Evolutionary conservation across 2,113 vertebrate genomes (phyloP).

Genomic region (Mobula birostris): DNA sequence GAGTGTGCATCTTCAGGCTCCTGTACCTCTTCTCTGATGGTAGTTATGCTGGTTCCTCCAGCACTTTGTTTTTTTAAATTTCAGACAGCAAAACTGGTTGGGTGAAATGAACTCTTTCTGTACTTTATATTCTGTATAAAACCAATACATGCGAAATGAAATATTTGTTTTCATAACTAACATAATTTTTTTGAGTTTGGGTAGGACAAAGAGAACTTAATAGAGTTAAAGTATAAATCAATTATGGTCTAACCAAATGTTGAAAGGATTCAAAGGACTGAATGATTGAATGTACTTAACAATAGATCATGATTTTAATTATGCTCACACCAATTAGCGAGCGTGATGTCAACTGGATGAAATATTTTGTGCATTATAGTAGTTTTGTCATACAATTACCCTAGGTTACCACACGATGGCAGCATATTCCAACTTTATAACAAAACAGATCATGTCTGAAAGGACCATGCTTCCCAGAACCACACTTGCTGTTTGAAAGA

Average conservation of each 20-base stretch:
- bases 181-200: not conserved
- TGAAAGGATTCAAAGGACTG: not conserved
- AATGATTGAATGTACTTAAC: not conserved
- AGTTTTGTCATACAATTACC: not conserved
- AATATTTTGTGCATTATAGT: not conserved
- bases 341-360: not conserved
- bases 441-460: not conserved
- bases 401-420: constrained; percentile 5
- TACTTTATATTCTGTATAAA: not conserved
- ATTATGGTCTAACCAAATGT: not conserved
- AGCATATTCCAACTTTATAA: constrained; percentile 9
- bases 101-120: not conserved
- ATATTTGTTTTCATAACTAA: not conserved
- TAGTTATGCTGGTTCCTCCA: no score
- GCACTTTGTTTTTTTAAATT: no score
- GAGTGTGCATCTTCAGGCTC: no score
- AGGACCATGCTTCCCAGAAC: not conserved
- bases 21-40: no score
- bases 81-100: not conserved
- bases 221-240: not conserved
- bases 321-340: not conserved
- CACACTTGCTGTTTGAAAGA: not conserved
- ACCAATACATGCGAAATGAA: not conserved
- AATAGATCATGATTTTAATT: not conserved
- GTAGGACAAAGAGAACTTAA: not conserved